Base-by-base conservation (phyloP, 2,888 invertebrate species). In the Drosophila trichaetosa region DNA sequence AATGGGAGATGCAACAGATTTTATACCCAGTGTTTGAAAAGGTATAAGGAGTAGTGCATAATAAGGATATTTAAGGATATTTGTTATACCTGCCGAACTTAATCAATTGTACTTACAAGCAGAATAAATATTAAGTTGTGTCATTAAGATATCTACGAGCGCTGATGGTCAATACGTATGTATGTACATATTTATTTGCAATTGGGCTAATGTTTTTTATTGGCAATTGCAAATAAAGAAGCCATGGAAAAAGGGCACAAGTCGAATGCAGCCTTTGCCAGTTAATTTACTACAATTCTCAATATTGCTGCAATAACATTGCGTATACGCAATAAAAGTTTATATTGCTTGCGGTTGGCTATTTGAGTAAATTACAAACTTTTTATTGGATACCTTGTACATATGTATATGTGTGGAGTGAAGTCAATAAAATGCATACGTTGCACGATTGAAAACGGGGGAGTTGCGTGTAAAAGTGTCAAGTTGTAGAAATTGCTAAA, bases 401-500 rank as follows among this genome's bases (percentile, higher is more conserved):
- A 46, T 18, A 27, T 6, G 4, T 27, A 27, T 5, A 5, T 27
- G 2, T 16, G 7, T 24, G 46, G 16, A 24, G 16, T 7, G 46
- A 24, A 54, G 40, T 54, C 27, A 21, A 36, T 60, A 29, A 34
- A 29, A 8, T 49, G 59, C 48, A 48, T n/a, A 4, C 42, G 46
- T 21, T 58, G 24, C 33, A 33, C 6, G 27, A 18, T 46, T 46
- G n/a, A 8, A 11, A 13, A 18, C 3, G 34, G n/a, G n/a, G 21
- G 11, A 13, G 52, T n/a, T 62, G 42, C 51, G 69, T 49, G 71
- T 68, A 70, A 78, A 73, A 70, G 78, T 87, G 87, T 87, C 72
- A 78, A 80, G 68, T 74, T 76, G 71, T 80, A 69, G 68, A 76
- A 80, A 74, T 72, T 66, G 72, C 29, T 40, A 71, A 67, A 76